Evolutionary conservation across 2,888 invertebrate genomes (phyloP).

Genomic region (Chorisops tibialis): DNA sequence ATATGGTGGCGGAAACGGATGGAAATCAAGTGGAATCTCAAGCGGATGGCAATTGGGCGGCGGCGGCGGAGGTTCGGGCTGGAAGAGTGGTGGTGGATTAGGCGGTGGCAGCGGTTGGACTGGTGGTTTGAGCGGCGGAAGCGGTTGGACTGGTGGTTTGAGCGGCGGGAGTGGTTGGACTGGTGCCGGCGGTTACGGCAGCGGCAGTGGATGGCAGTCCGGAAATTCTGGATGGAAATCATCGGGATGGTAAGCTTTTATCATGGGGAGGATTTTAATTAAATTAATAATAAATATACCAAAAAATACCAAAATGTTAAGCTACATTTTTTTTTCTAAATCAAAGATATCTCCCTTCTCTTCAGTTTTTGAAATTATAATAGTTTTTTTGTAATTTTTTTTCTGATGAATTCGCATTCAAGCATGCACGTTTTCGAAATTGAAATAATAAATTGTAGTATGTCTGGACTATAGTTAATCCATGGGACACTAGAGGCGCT

Average conservation of each 20-base stretch:
- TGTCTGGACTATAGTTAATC: too few relatives aligned
- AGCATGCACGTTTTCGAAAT: too few relatives aligned
- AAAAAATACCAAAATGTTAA: neutral
- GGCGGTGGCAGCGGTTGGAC: neutral
- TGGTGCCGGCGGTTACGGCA: too few relatives aligned
- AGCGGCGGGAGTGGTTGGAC: neutral
- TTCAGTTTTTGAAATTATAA: too few relatives aligned
- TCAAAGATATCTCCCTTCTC: too few relatives aligned
- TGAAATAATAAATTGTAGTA: too few relatives aligned
- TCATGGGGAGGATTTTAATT: neutral
- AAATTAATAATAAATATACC: neutral
- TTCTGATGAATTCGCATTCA: too few relatives aligned
- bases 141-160: neutral
- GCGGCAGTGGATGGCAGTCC: neutral
- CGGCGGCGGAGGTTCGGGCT: neutral
- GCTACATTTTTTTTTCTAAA: too few relatives aligned
- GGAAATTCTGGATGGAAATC: conserved; percentile 17
- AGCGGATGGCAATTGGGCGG: neutral
- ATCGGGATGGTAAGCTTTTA: conserved; percentile 6
- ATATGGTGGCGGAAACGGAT: conserved; percentile 10
- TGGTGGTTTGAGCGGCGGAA: neutral
- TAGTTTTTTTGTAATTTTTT: too few relatives aligned
- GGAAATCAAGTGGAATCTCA: neutral
- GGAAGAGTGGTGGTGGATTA: neutral
- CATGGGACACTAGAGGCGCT: too few relatives aligned